phyloP scores from a whole-genome alignment of 2,113 vertebrate species.

The Toxostoma redivivum region DNA sequence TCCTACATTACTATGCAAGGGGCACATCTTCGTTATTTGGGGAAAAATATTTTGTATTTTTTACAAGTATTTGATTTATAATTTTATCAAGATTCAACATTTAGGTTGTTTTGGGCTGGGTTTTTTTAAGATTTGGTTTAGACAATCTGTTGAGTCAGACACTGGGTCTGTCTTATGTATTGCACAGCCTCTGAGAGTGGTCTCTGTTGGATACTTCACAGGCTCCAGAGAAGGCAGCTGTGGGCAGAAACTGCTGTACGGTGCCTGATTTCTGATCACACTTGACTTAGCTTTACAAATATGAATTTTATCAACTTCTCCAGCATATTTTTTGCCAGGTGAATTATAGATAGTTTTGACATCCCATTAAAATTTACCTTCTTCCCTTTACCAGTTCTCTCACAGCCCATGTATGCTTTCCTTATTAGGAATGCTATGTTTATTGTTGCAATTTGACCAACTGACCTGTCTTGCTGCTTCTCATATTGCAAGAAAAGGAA shows the following conservation, averaged over 20 bases:
- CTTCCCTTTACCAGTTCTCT: neutral
- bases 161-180: neutral
- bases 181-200: neutral
- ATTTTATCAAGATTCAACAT: neutral
- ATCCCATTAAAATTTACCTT: neutral
- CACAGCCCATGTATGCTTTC: fast-evolving
- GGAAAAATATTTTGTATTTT: neutral
- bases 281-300: neutral
- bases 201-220: neutral
- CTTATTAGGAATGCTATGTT: neutral
- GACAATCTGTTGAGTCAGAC: neutral
- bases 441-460: neutral
- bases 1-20: neutral
- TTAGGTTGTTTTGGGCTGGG: neutral
- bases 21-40: neutral
- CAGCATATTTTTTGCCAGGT: neutral
- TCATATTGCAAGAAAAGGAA: neutral
- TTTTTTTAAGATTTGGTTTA: neutral
- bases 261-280: neutral
- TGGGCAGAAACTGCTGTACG: neutral
- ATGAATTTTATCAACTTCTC: neutral
- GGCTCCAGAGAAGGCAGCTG: neutral
- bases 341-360: neutral
- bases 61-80: neutral
- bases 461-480: neutral